phyloP scores from a whole-genome alignment of 1,140 invertebrate species.

The Drosophila sturtevanti region DNA sequence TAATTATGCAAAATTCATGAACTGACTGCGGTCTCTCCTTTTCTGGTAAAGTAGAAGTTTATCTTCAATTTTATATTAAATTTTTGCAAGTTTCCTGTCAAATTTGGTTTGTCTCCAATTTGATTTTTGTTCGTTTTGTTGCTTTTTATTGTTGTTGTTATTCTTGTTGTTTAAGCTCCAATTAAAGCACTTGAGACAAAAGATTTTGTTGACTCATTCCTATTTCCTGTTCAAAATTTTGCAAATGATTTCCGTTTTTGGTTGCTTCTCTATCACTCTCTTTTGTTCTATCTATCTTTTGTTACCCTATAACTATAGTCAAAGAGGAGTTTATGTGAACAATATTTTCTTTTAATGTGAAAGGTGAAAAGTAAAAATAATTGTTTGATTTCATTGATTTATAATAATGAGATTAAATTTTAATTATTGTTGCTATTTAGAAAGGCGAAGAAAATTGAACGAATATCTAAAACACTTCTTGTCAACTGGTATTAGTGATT shows the following conservation, averaged over 20 bases:
- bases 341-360: no score
- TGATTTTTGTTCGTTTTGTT: constrained; percentile 14
- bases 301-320: neutral
- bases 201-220: constrained; percentile 28
- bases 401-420: no score
- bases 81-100: constrained; percentile 40
- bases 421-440: no score
- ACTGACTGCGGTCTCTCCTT: constrained; percentile 1
- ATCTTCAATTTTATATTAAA: constrained; percentile 2
- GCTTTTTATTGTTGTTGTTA: no score
- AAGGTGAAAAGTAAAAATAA: no score
- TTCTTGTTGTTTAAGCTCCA: constrained; percentile 13
- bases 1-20: constrained; percentile 69
- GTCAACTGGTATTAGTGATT: no score
- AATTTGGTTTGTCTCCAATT: constrained; percentile 43
- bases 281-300: neutral
- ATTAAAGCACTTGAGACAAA: constrained; percentile 56
- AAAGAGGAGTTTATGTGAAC: neutral
- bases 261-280: neutral
- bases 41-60: neutral
- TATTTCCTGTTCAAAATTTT: constrained; percentile 2
- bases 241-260: constrained; percentile 50
- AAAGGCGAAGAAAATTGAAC: no score
- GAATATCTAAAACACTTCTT: no score
- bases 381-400: no score